Base-by-base conservation (phyloP, 1,140 invertebrate genomes). In the Drosophila nikananu region DNA sequence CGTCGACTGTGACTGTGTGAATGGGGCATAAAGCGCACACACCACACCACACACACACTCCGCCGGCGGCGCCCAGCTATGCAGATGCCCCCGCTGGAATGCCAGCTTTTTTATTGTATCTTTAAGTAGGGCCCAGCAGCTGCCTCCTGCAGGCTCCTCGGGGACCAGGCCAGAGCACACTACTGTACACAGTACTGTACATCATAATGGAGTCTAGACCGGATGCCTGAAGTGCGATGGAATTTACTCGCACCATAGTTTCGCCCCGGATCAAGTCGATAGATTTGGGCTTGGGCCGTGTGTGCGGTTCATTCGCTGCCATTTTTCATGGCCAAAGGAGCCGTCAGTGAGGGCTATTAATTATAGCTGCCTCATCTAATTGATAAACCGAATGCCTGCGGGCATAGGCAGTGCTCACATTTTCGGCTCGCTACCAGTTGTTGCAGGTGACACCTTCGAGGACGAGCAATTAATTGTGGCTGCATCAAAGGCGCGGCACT, bases 191-290 rank as follows among this genome's bases (percentile, higher is more conserved):
- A 46, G 65, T 72, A 49, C 61, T 57, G 63, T 77, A 78, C 70
- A 60, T 67, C 66, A 80, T 87, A 87, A 89, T 89, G 73, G 68
- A 89, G 84, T 87, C 84, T 89, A 87, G 84, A 87, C 84, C 84
- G 83, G 83, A 87, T 83, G 83, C 80, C 80, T 59, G 46, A 54
- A 73, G 63, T 77, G 81, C 63, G 80, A 35, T 63, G 42, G 72
- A 61, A 57, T 72, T 35, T 73, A 44, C 54, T 55, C 54, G 54
- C 52, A 25, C 66, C 73, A 68, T 49, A 79, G 74, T 72, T 75
- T 30, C 64, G n/a, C 44, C 52, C 46, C 10, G 44, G 61, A 77
- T 86, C 81, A 71, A 79, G 75, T 76, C 71, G 64, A 75, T 73
- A 83, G 67, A 86, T 63, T 49, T 67, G 63, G 64, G 51, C 37